Evolutionary conservation across 2,113 vertebrate species (phyloP), one percentile per base, ranked within the genome.

Genomic region (Danionella cerebrum): DNA sequence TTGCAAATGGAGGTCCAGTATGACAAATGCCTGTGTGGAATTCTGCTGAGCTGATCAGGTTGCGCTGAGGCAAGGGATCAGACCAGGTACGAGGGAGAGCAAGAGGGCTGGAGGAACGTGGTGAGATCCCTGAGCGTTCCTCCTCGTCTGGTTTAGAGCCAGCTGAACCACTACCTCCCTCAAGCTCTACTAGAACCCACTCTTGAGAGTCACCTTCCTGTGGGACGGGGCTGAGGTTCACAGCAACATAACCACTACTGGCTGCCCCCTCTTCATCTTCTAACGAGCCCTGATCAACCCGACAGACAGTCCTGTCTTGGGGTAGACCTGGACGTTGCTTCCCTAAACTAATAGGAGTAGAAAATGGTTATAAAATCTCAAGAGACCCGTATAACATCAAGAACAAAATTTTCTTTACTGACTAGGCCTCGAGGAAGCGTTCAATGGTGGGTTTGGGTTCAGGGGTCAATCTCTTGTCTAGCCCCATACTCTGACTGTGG

Each of bases 101-200:
- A 25, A 91, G 81, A 69, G 90, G 92, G 83, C 78, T 90, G 52
- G 79, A 60, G 41, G 69, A 51, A 10, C 57, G 83, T 0, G 83
- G 75, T 14, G 88, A 88, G 53, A 89, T 89, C 27, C 88, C 79
- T 6, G 90, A 41, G 73, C 85, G 67, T 86, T 90, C 75, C 76
- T 91, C 84, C 2, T 69, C 68, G 18, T 89, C 84, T 12, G 77
- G 83, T 83, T 90, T 94, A 77, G 88, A 84, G 41, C 86, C 87
- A 44, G 72, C 86, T 72, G 83, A 84, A 54, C 85, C 86, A 72
- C 79, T 91, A 80, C 81, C 94, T 83, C 86, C 89, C 67, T 98
- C 95, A 22, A 96, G 88, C 79, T 98, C 95, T 76, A 98, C 90
- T 83, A 98, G 89, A 74, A 98, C 94, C 95, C 95, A 98, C 73